phyloP scores from a whole-genome alignment of 2,888 invertebrate species.

The Hydrotaea diabolus region DNA sequence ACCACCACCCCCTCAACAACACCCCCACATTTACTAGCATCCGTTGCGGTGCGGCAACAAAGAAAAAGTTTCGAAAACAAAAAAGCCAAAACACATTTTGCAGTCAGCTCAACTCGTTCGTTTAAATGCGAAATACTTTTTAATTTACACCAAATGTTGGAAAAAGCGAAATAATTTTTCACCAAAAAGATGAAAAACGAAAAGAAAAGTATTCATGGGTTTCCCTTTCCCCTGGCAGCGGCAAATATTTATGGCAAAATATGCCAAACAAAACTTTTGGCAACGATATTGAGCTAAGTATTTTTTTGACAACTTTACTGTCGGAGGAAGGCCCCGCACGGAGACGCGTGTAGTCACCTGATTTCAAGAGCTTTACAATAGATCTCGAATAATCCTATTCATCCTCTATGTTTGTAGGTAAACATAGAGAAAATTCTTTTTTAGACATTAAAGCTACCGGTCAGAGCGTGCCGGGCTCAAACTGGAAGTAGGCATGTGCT shows the following conservation, averaged over 20 bases:
- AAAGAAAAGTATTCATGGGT: constrained; percentile 13
- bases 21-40: background rate
- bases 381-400: too few relatives aligned
- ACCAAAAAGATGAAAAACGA: background rate
- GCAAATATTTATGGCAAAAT: background rate
- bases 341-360: too few relatives aligned
- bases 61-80: constrained; percentile 21
- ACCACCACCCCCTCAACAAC: background rate
- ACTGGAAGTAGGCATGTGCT: too few relatives aligned
- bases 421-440: too few relatives aligned
- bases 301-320: too few relatives aligned
- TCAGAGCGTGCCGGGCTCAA: too few relatives aligned
- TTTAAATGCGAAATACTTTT: constrained; percentile 27
- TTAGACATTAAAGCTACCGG: too few relatives aligned
- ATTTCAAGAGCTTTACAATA: too few relatives aligned
- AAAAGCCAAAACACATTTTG: constrained; percentile 3
- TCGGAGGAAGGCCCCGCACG: too few relatives aligned
- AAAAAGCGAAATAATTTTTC: constrained; percentile 37
- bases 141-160: constrained; percentile 22
- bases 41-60: background rate
- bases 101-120: background rate
- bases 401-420: too few relatives aligned
- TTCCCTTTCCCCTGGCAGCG: background rate
- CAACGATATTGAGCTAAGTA: too few relatives aligned
- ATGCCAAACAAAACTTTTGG: too few relatives aligned